Percentiles rank a stretch among this genome's conserved stretches.
These are phyloP conservation scores for Phaethornis superciliosus DNA, from an alignment of 2,113 vertebrate genomes.

Conservation along the genomic window DNA sequence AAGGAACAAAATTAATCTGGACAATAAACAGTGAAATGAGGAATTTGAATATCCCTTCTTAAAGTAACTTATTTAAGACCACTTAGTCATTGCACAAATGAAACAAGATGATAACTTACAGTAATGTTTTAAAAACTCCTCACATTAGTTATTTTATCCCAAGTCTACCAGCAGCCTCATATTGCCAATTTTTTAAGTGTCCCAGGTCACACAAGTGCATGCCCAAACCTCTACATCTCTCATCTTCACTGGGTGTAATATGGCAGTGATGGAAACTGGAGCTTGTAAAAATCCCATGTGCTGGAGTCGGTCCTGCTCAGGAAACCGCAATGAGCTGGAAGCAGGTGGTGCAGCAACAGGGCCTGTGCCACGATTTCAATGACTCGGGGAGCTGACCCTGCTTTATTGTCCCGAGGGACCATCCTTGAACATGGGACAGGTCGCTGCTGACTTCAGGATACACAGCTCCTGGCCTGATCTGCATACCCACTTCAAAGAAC, in stretches of 20 bases:
- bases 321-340: not conserved
- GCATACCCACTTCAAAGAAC: not conserved
- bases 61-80: not conserved
- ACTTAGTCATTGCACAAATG: not conserved
- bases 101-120: not conserved
- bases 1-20: not conserved
- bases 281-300: accelerated
- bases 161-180: accelerated
- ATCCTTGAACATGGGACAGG: accelerated
- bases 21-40: not conserved
- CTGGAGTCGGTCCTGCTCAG: too few relatives aligned
- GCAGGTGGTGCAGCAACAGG: not conserved
- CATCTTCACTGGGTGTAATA: accelerated
- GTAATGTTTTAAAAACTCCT: not conserved
- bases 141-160: not conserved
- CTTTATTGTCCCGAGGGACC: not conserved
- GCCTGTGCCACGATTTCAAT: accelerated
- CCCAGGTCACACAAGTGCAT: accelerated
- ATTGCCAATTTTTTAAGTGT: not conserved
- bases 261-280: accelerated
- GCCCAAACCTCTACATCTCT: not conserved
- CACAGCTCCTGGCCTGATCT: not conserved
- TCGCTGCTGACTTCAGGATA: not conserved
- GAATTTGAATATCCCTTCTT: not conserved
- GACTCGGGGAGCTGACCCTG: not conserved